Evolutionary conservation across 2,888 invertebrate species (phyloP), one percentile per base, ranked within the genome.

Genomic region (Heliconius hortense): DNA sequence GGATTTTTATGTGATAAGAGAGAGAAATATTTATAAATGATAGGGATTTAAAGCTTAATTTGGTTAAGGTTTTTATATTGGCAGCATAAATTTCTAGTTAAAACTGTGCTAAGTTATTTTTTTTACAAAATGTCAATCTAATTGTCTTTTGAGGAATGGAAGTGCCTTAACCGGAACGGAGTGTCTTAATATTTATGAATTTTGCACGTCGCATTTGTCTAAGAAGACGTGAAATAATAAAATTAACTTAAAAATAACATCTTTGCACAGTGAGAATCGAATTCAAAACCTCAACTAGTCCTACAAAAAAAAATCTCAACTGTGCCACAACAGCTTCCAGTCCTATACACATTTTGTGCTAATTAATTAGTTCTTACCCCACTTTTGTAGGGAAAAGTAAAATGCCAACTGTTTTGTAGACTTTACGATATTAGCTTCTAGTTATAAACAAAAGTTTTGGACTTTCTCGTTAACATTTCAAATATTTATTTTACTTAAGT

Each of bases 401-500:
- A 69, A 69, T 69, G 21, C 69, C 56, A 56, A 56, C 53, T 31
- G 69, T 69, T 69, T 31, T 31, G 69, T 56, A 53, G 53, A 56
- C 53, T 53, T 60, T 43, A 39, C 43, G 13, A 26, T 71, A 71
- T 71, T 71, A 71, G 71, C 71, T 71, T 71, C 59, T 39, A 71
- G 60, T 60, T 71, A 39, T 59, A 59, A 60, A 71, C 59, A 60
- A 71, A 71, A 71, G 60, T 71, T 71, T 71, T 71, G 8, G 39
- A 60, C 39, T 71, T 71, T 71, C 71, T 71, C 71, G 60, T 71
- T 71, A 71, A 43, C 60, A 43, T 39, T 71, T 60, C 60, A 71
- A 71, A 71, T 71, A 71, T 71, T 71, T 71, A 39, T 43, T 71
- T 71, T 60, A 43, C 59, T 69, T 60, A 26, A 59, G 26, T 71